Conservation (phyloP, 2,113 vertebrate species). For the Brachionichthys hirsutus region DNA sequence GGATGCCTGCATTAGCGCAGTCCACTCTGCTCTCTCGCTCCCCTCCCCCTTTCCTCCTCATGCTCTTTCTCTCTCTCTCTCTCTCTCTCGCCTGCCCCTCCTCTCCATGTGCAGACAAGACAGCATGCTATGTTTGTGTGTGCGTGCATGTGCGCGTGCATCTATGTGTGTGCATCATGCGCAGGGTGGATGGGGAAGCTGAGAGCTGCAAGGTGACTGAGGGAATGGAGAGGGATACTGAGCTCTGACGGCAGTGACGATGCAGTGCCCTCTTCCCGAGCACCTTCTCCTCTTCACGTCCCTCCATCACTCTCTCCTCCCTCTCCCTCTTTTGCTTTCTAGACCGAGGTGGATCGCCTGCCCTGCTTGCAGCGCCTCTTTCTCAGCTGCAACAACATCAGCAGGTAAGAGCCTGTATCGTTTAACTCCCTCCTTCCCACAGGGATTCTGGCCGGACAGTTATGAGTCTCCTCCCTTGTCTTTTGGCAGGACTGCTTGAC, state of each 20-base stretch:
- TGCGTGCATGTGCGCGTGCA: constrained; percentile 27
- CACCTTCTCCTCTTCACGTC: constrained; percentile 53
- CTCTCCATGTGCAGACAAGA: constrained; percentile 68
- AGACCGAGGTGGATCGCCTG: constrained; percentile 95
- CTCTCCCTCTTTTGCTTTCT: constrained; percentile 66
- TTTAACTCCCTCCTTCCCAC: constrained; percentile 64
- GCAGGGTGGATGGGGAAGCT: constrained; percentile 77
- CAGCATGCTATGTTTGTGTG: constrained; percentile 52
- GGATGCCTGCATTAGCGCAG: constrained; percentile 77
- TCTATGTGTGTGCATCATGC: constrained; percentile 37
- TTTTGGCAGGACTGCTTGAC: constrained; percentile 37
- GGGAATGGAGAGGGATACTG: constrained; percentile 69
- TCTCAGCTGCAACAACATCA: constrained; percentile 97
- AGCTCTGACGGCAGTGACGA: constrained; percentile 64
- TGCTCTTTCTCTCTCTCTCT: constrained; percentile 48
- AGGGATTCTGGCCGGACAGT: constrained; percentile 40
- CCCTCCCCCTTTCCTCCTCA: constrained; percentile 42
- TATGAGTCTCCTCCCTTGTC: constrained; percentile 35
- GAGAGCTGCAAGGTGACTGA: constrained; percentile 81
- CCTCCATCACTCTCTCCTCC: constrained; percentile 52
- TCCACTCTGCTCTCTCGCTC: constrained; percentile 70
- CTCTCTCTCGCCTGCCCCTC: constrained; percentile 59
- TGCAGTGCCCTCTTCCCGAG: constrained; percentile 50
- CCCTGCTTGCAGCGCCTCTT: constrained; percentile 92
- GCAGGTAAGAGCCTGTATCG: constrained; percentile 83